These are phyloP conservation scores for Argya squamiceps DNA, from an alignment of 2,797 vertebrate genomes.

Conservation along the genomic window DNA sequence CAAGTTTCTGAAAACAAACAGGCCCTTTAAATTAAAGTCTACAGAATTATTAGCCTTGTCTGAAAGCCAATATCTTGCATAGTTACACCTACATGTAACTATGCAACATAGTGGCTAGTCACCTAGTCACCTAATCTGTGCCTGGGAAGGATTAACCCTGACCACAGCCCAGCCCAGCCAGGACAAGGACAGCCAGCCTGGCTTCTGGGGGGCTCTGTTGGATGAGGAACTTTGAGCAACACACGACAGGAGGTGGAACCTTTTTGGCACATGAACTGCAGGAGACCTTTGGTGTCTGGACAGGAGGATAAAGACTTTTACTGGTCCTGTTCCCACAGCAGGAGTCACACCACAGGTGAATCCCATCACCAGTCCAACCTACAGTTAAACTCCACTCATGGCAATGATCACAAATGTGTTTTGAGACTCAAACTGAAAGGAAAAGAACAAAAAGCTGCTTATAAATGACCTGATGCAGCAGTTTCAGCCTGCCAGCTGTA, in stretches of 20 bases:
- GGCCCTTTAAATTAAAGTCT: conserved; percentile 5
- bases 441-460: background rate
- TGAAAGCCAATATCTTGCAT: background rate
- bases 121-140: background rate
- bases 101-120: background rate
- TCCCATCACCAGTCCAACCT: background rate
- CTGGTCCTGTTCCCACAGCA: background rate
- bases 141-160: background rate
- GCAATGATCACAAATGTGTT: background rate
- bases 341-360: background rate
- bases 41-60: background rate
- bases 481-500: background rate
- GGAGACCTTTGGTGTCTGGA: background rate
- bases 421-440: background rate
- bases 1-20: background rate
- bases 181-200: background rate
- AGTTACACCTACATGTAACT: background rate
- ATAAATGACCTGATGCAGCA: background rate
- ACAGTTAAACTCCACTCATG: background rate
- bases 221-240: background rate
- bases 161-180: background rate
- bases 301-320: background rate
- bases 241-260: background rate
- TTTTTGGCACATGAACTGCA: background rate
- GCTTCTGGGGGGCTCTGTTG: background rate